Conservation (phyloP, 2,797 vertebrate genomes). For the Acanthopagrus latus region DNA sequence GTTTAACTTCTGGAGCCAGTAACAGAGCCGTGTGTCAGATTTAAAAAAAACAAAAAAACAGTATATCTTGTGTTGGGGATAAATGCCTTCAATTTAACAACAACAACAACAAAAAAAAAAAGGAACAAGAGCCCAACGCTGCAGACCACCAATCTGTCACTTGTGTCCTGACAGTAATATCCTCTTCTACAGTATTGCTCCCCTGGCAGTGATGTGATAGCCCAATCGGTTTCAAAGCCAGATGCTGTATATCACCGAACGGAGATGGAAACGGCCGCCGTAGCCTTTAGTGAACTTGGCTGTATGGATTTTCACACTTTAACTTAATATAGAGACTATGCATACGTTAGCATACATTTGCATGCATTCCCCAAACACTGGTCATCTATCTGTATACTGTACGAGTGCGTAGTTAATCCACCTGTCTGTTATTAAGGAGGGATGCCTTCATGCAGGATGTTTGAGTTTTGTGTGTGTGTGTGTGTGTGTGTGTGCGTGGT, state of each 20-base stretch:
- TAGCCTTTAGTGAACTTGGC: slow-evolving; percentile 62
- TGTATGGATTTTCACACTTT: slow-evolving; percentile 68
- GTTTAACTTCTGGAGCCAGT: neutral
- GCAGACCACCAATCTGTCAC: slow-evolving; percentile 73
- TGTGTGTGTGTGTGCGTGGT: slow-evolving; percentile 42
- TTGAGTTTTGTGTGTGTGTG: slow-evolving; percentile 10
- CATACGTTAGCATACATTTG: slow-evolving; percentile 76
- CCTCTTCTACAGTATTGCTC: slow-evolving; percentile 77
- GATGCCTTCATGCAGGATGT: slow-evolving; percentile 60
- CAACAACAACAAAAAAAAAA: slow-evolving; percentile 49
- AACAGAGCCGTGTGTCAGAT: slow-evolving; percentile 1
- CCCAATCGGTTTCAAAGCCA: slow-evolving; percentile 67
- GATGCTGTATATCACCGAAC: slow-evolving; percentile 71
- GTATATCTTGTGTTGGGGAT: slow-evolving; percentile 40
- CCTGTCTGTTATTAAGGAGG: slow-evolving; percentile 78
- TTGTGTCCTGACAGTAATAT: slow-evolving; percentile 78
- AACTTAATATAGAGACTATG: slow-evolving; percentile 65
- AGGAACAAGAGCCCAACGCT: slow-evolving; percentile 55
- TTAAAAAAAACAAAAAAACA: neutral
- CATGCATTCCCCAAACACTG: slow-evolving; percentile 55
- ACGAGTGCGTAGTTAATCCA: slow-evolving; percentile 76
- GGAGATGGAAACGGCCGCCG: slow-evolving; percentile 60
- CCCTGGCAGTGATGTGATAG: slow-evolving; percentile 77
- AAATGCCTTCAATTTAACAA: slow-evolving; percentile 59
- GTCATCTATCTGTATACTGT: slow-evolving; percentile 71